A percentile compares a stretch with the other conserved stretches of the same genome.
Evolutionary conservation across 2,797 vertebrate genomes (phyloP).

Genomic region (Sylvilagus floridanus): DNA sequence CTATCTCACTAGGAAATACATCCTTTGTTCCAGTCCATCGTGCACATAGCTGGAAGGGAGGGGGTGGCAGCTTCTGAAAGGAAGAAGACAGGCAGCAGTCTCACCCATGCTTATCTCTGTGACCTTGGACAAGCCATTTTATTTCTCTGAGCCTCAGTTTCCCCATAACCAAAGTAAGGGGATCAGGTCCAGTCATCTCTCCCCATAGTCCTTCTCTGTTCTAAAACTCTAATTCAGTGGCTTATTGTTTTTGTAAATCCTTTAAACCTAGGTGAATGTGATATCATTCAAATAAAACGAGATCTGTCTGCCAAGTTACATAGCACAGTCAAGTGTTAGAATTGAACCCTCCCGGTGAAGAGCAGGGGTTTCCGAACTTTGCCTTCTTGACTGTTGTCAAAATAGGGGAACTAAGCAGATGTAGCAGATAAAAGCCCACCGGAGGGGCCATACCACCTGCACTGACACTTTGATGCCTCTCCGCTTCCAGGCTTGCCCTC

Average conservation of each 20-base stretch:
- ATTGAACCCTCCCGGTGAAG: conserved; percentile 49
- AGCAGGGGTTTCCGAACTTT: conserved; percentile 13
- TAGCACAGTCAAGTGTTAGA: conserved; percentile 51
- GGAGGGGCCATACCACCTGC: neutral
- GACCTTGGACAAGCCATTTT: neutral
- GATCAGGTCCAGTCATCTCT: conserved; percentile 13
- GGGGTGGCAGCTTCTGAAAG: neutral
- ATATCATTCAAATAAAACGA: conserved; percentile 67
- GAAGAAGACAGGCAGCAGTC: neutral
- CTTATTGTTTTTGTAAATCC: conserved; percentile 17
- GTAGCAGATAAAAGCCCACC: conserved; percentile 46
- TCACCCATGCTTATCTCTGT: neutral
- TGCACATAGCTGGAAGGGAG: neutral
- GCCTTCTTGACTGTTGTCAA: conserved; percentile 64
- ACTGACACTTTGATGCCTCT: neutral
- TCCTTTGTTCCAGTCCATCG: conserved; percentile 4
- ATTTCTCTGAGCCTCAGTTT: conserved; percentile 40
- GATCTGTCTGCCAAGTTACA: conserved; percentile 30
- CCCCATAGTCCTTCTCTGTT: conserved; percentile 38
- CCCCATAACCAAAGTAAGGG: conserved; percentile 45
- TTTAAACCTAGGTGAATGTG: conserved; percentile 44
- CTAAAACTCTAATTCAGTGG: conserved; percentile 46
- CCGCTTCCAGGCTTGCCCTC: neutral
- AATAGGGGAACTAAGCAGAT: conserved; percentile 50
- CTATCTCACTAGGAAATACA: conserved; percentile 8